phyloP scores from a whole-genome alignment of 37 sponge, comb jelly and placozoan species.

The Spongilla lacustris region DNA sequence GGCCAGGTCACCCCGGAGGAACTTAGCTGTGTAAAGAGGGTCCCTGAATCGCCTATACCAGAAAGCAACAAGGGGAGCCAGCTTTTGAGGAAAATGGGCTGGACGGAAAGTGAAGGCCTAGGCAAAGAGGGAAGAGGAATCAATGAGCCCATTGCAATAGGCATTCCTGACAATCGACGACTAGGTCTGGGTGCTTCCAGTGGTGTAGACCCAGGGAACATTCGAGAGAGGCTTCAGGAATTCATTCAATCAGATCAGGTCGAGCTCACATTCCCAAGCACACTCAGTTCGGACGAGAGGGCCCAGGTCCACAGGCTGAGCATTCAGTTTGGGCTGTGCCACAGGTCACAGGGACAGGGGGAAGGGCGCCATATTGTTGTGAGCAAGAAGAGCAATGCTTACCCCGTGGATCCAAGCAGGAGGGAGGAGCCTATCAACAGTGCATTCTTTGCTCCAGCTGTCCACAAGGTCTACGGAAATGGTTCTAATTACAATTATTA shows the following conservation, averaged over 20 bases:
- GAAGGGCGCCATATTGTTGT: slow-evolving; percentile 37
- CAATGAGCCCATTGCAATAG: slow-evolving; percentile 12
- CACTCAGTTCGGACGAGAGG: slow-evolving; percentile 52
- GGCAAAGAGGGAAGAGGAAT: not conserved
- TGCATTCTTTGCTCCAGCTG: slow-evolving; percentile 16
- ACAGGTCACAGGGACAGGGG: slow-evolving; percentile 39
- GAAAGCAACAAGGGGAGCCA: slow-evolving; percentile 28
- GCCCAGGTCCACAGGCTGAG: slow-evolving; percentile 43
- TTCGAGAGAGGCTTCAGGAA: slow-evolving; percentile 27
- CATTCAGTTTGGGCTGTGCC: slow-evolving; percentile 40
- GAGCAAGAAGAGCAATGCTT: slow-evolving; percentile 14
- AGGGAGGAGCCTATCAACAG: slow-evolving; percentile 25
- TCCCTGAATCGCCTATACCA: not conserved
- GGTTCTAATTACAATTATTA: not conserved
- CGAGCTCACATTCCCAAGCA: slow-evolving; percentile 39
- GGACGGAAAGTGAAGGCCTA: slow-evolving; percentile 13
- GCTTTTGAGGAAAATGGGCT: slow-evolving; percentile 48
- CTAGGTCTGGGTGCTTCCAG: not conserved
- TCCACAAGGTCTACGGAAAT: not conserved
- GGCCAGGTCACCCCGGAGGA: not conserved
- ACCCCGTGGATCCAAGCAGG: not conserved
- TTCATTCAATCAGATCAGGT: slow-evolving; percentile 47
- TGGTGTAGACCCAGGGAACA: not conserved
- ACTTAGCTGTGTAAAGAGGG: not conserved
- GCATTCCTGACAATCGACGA: not conserved